These are phyloP conservation scores for Ramazzottius varieornatus DNA, from an alignment of 2,888 invertebrate species.

Conservation along the genomic window DNA sequence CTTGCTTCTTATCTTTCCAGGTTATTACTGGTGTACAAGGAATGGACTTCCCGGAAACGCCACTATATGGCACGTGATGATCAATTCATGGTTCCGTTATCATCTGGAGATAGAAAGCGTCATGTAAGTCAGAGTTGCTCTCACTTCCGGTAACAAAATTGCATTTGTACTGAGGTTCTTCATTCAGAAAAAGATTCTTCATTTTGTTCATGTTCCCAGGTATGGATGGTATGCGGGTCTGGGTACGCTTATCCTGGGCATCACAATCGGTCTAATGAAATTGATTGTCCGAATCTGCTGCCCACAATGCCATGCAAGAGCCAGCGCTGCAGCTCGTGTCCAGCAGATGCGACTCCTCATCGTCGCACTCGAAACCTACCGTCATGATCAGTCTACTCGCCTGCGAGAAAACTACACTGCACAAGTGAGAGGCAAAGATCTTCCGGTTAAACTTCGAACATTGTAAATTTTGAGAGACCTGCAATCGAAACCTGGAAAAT, in stretches of 20 bases:
- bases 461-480: too few relatives aligned
- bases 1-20: too few relatives aligned
- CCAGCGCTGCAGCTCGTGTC: neutral
- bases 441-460: too few relatives aligned
- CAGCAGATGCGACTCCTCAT: neutral
- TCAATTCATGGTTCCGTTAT: neutral
- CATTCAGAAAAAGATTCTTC: too few relatives aligned
- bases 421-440: too few relatives aligned
- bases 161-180: too few relatives aligned
- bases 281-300: neutral
- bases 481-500: too few relatives aligned
- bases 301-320: neutral
- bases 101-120: neutral
- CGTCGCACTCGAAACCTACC: neutral
- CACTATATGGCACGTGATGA: neutral
- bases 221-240: conserved; percentile 1
- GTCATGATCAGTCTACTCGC: neutral
- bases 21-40: neutral
- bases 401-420: neutral
- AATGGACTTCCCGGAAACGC: neutral
- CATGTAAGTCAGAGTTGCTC: too few relatives aligned
- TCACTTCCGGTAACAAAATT: too few relatives aligned
- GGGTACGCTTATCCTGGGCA: neutral
- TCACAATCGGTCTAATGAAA: neutral
- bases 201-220: too few relatives aligned